These are phyloP conservation scores for Schmidtea mediterranea DNA, from an alignment of 1,140 invertebrate genomes.

Conservation along the genomic window DNA sequence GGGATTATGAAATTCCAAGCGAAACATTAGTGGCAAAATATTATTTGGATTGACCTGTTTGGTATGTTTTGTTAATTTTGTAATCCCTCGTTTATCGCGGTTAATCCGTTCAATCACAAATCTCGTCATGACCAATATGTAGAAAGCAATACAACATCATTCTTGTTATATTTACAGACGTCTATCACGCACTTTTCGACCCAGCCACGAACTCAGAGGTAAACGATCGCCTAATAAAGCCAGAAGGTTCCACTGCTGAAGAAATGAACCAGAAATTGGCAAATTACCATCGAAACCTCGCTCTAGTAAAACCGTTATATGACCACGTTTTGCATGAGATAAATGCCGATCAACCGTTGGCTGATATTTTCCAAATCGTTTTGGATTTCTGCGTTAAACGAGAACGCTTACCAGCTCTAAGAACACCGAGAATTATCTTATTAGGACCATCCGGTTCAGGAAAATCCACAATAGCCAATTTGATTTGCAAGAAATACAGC, in stretches of 20 bases:
- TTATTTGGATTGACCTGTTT: too few relatives aligned
- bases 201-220: constrained; percentile 17
- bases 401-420: constrained; percentile 18
- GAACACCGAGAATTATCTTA: constrained; percentile 22
- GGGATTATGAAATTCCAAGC: too few relatives aligned
- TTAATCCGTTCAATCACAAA: too few relatives aligned
- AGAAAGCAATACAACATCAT: too few relatives aligned
- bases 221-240: constrained; percentile 15
- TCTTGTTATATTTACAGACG: too few relatives aligned
- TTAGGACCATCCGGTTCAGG: constrained; percentile 24
- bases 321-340: constrained; percentile 15
- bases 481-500: constrained; percentile 25
- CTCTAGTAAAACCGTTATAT: constrained; percentile 17
- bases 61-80: too few relatives aligned
- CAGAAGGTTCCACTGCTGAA: constrained; percentile 15
- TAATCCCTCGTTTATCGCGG: too few relatives aligned
- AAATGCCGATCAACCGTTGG: constrained; percentile 27
- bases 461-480: constrained; percentile 19
- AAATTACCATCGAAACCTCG: constrained; percentile 18
- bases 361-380: constrained; percentile 22
- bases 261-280: constrained; percentile 18
- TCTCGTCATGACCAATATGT: too few relatives aligned
- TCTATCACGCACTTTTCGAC: constrained; percentile 27
- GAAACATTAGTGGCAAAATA: too few relatives aligned
- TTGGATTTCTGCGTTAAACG: constrained; percentile 18